Conservation (phyloP, 2,797 vertebrate genomes). For the Tapirus indicus region DNA sequence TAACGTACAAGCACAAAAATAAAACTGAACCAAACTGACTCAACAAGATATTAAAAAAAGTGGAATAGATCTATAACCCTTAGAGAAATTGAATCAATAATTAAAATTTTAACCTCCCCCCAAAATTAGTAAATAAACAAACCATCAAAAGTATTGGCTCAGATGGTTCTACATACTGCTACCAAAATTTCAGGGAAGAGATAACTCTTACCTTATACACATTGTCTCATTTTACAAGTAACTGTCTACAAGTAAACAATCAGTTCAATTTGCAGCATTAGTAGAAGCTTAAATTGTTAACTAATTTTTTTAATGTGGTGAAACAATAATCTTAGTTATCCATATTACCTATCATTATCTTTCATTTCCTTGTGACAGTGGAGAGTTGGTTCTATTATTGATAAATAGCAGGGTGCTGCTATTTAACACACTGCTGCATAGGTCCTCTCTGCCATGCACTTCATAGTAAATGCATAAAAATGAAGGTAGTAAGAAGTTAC, state of each 20-base stretch:
- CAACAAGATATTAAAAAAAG: neutral
- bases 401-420: neutral
- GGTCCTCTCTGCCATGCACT: neutral
- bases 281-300: neutral
- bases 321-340: neutral
- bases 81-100: neutral
- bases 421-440: neutral
- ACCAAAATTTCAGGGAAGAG: neutral
- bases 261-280: neutral
- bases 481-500: neutral
- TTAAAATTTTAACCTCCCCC: neutral
- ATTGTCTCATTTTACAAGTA: neutral
- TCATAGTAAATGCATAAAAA: neutral
- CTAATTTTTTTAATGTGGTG: neutral
- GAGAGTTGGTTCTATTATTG: neutral
- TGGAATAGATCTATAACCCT: neutral
- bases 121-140: slow-evolving; percentile 15
- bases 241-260: neutral
- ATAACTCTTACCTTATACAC: neutral
- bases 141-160: neutral
- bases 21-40: neutral
- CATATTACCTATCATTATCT: neutral
- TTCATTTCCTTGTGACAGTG: slow-evolving; percentile 22
- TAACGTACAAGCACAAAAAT: slow-evolving; percentile 1
- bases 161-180: neutral